Conservation (phyloP, 2,888 invertebrate species). For the Mechanitis mazaeus region DNA sequence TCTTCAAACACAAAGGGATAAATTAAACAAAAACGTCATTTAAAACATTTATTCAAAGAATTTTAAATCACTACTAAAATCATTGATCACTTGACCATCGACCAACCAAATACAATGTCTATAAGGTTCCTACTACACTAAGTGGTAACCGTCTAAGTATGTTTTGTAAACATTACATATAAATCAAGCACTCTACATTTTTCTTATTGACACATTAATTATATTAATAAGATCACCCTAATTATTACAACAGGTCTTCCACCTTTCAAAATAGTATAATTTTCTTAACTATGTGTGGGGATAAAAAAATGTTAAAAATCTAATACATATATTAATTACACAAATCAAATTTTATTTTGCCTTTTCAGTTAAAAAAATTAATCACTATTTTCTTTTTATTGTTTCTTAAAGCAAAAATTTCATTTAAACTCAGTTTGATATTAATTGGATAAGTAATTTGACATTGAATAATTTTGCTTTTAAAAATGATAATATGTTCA, state of each 20-base stretch:
- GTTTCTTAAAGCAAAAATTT: no score
- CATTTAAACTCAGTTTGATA: no score
- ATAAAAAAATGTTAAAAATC: background rate
- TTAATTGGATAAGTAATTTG: no score
- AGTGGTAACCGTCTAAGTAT: constrained; percentile 42
- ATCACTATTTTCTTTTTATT: no score
- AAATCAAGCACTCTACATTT: constrained; percentile 44
- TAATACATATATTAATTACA: no score
- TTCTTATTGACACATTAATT: constrained; percentile 10
- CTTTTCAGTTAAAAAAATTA: no score
- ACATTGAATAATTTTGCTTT: no score
- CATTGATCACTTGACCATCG: constrained; percentile 34
- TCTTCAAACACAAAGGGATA: no score
- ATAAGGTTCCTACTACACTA: constrained; percentile 56
- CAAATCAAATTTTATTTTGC: no score
- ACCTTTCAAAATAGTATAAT: constrained; percentile 4
- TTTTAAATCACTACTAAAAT: constrained; percentile 61
- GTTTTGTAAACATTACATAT: constrained; percentile 56
- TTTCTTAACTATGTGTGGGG: background rate
- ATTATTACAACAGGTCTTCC: background rate
- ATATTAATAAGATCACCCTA: background rate
- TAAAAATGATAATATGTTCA: no score
- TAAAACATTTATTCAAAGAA: constrained; percentile 56
- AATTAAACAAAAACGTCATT: constrained; percentile 20
- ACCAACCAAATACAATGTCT: constrained; percentile 46